phyloP scores from a whole-genome alignment of 2,888 invertebrate species.

The Rhagonycha fulva region DNA sequence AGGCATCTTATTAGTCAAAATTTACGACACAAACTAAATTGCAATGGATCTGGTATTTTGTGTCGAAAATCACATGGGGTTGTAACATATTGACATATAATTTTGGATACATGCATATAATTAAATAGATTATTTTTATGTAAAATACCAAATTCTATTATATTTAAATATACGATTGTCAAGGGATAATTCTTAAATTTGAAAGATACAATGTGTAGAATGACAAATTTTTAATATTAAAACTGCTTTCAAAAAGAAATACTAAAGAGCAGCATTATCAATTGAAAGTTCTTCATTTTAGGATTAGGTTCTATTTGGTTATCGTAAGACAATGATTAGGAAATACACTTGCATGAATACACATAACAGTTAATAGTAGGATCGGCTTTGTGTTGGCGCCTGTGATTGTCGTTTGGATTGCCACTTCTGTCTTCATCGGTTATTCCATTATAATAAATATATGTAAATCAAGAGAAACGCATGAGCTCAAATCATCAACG shows the following conservation, averaged over 20 bases:
- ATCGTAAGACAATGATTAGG: slow-evolving; percentile 38
- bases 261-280: slow-evolving; percentile 18
- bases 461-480: slow-evolving; percentile 32
- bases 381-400: slow-evolving; percentile 46
- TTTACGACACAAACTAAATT: slow-evolving; percentile 10
- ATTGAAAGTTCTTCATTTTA: slow-evolving; percentile 10
- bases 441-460: slow-evolving; percentile 29
- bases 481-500: slow-evolving; percentile 44
- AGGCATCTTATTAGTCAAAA: slow-evolving; percentile 7
- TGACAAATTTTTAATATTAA: slow-evolving; percentile 21
- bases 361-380: slow-evolving; percentile 41
- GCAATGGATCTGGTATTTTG: slow-evolving; percentile 8
- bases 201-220: slow-evolving; percentile 43
- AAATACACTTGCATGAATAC: slow-evolving; percentile 47
- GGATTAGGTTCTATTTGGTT: slow-evolving; percentile 1
- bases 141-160: slow-evolving; percentile 36
- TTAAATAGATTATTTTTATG: slow-evolving; percentile 13
- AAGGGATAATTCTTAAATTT: slow-evolving; percentile 52
- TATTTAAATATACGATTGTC: slow-evolving; percentile 53
- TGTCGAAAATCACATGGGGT: slow-evolving; percentile 8
- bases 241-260: slow-evolving; percentile 20
- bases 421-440: slow-evolving; percentile 47
- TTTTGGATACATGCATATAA: slow-evolving; percentile 21
- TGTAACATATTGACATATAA: slow-evolving; percentile 25
- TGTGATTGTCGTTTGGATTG: slow-evolving; percentile 53